phyloP scores from a whole-genome alignment of 1,140 invertebrate genomes.

The Scaptomyza graminum region DNA sequence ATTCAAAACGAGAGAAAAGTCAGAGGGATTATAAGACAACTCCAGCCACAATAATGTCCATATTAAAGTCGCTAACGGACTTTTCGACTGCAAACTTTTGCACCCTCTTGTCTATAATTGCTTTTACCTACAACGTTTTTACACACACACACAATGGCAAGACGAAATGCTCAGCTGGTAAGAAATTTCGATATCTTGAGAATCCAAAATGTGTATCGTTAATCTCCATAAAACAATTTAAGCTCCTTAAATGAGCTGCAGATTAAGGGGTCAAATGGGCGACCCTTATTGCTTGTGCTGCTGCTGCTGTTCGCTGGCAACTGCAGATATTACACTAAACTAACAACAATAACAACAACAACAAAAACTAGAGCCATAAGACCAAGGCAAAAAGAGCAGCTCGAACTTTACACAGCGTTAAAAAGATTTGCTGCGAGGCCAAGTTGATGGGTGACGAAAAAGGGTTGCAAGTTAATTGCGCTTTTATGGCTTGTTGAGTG shows the following conservation, averaged over 20 bases:
- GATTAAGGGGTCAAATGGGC: constrained; percentile 58
- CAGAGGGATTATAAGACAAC: constrained; percentile 32
- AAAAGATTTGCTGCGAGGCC: constrained; percentile 45
- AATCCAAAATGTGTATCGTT: constrained; percentile 59
- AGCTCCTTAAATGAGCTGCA: constrained; percentile 71
- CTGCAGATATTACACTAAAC: constrained; percentile 19
- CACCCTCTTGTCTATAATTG: constrained; percentile 61
- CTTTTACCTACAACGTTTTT: constrained; percentile 57
- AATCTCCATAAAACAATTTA: constrained; percentile 76
- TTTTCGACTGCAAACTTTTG: constrained; percentile 25
- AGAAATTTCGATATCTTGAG: constrained; percentile 24
- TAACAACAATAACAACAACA: constrained; percentile 2
- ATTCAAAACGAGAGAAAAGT: constrained; percentile 22
- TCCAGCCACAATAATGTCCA: constrained; percentile 8
- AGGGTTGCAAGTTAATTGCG: constrained; percentile 73
- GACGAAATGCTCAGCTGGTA: not conserved
- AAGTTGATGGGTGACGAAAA: constrained; percentile 47
- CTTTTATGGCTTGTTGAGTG: constrained; percentile 57
- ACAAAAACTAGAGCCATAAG: constrained; percentile 3
- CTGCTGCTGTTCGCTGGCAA: constrained; percentile 7
- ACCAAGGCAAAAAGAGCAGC: constrained; percentile 6
- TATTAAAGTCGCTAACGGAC: constrained; percentile 2
- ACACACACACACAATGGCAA: constrained; percentile 14
- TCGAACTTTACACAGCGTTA: constrained; percentile 53
- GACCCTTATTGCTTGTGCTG: not conserved